Percentiles rank a stretch among this genome's conserved stretches.
phyloP scores from a whole-genome alignment of 2,888 invertebrate genomes.

The Romanomermis culicivorax region DNA sequence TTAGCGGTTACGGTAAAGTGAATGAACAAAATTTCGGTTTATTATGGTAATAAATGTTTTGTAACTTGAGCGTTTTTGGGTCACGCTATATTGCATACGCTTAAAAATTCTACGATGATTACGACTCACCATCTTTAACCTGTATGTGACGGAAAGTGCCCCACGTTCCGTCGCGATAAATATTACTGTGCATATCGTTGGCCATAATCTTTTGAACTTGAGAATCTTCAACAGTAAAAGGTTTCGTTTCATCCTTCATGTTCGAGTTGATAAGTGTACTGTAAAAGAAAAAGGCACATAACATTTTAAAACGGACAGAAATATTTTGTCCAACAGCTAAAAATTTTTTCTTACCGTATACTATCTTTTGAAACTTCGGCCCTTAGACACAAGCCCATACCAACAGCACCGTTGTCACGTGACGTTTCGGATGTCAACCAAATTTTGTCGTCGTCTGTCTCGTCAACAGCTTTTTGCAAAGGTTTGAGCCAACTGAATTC shows the following conservation, averaged over 20 bases:
- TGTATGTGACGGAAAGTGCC: constrained; percentile 65
- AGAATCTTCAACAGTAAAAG: constrained; percentile 5
- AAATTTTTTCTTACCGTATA: constrained; percentile 38
- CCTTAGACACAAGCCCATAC: constrained; percentile 68
- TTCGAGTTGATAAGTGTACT: neutral
- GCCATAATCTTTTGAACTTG: constrained; percentile 23
- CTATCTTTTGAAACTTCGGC: constrained; percentile 61
- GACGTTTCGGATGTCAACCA: constrained; percentile 40
- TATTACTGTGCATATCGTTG: constrained; percentile 63
- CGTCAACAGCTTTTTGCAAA: constrained; percentile 31
- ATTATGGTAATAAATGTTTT: too few species aligned
- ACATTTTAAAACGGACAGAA: neutral
- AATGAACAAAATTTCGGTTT: too few species aligned
- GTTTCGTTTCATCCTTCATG: neutral
- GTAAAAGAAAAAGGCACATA: neutral
- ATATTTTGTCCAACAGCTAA: neutral
- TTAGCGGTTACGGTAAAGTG: too few species aligned
- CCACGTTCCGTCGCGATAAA: constrained; percentile 56
- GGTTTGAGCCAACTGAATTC: constrained; percentile 7
- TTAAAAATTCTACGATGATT: too few species aligned
- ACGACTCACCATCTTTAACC: constrained; percentile 40
- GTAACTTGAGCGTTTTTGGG: too few species aligned
- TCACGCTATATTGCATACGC: too few species aligned
- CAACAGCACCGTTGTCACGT: constrained; percentile 53
- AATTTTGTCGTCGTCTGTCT: constrained; percentile 34